Percentiles rank a stretch among this genome's conserved stretches.
Evolutionary conservation across 2,888 invertebrate genomes (phyloP).

Genomic region (Artemia sinica): DNA sequence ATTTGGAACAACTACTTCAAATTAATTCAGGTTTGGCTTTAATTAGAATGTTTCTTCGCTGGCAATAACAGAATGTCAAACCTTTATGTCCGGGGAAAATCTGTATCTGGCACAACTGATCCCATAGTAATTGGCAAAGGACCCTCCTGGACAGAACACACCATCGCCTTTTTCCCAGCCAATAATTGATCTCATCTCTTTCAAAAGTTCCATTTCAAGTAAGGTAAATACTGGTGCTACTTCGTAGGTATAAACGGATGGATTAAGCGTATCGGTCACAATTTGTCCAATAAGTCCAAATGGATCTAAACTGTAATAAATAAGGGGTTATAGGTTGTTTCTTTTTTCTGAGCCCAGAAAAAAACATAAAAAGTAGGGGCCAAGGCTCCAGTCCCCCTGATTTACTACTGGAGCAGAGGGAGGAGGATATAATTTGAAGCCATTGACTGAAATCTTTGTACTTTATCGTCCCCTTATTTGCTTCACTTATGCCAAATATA

Average conservation of each 20-base stretch:
- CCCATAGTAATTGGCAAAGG: slow-evolving; percentile 76
- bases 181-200: slow-evolving; percentile 57
- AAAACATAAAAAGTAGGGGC: too few relatives aligned
- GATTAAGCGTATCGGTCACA: slow-evolving; percentile 66
- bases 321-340: neutral
- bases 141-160: slow-evolving; percentile 76
- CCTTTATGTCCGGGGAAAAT: slow-evolving; percentile 55
- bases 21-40: too few relatives aligned
- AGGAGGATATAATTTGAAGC: too few relatives aligned
- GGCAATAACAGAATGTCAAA: slow-evolving; percentile 30
- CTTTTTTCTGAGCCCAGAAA: too few relatives aligned
- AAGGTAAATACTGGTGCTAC: slow-evolving; percentile 71
- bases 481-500: too few relatives aligned
- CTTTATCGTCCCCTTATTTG: too few relatives aligned
- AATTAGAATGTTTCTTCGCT: too few relatives aligned
- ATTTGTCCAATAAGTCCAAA: slow-evolving; percentile 68
- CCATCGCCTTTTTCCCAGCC: slow-evolving; percentile 55
- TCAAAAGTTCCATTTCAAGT: slow-evolving; percentile 64
- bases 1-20: too few relatives aligned
- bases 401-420: too few relatives aligned
- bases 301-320: slow-evolving; percentile 44
- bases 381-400: too few relatives aligned
- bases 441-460: too few relatives aligned
- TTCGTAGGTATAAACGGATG: slow-evolving; percentile 74
- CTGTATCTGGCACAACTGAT: slow-evolving; percentile 63